Base-by-base conservation (phyloP, 2,888 invertebrate species). In the Stegophylla sp. region DNA sequence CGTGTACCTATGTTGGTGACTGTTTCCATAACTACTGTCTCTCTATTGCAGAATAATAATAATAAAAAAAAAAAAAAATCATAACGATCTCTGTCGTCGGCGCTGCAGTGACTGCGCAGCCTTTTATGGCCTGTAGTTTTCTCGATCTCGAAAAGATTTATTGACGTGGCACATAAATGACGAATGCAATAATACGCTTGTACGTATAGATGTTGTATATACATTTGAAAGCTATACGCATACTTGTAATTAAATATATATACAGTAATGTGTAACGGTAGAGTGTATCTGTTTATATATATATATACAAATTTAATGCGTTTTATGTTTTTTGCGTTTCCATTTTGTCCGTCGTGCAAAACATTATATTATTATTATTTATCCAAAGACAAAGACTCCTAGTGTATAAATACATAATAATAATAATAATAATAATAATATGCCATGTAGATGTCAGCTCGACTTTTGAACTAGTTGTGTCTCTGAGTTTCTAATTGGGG, bases 91-190 rank as follows among this genome's bases (percentile, higher is more conserved):
- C 41, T 41, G 59, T 20, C 45, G 71, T 69, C 67, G n/a, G 26
- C 34, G 45, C 3, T 28, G 67, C 34, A 7, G 34, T 61, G 56
- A 53, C 76, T 41, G n/a, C 23, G 63, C n/a, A 15, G 41, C 79
- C 79, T 34, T 79, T 79, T 79, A 79, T 71, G 79, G 79, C 48
- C n/a, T n/a, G n/a, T n/a, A 23, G 67, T 79, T 71, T 41, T 71
- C 71, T 79, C 34, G 69, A 41, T 61, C 59, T 23, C 48, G 20
- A n/a, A 15, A 23, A 69, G 79, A 79, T 79, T 61, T 69, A 79
- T 79, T 34, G 61, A 48, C n/a, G 3, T 26, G 15, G 34, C 34
- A 34, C 34, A 34, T n/a, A n/a, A n/a, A n/a, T 20, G 26, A 73
- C 45, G 26, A n/a, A 13, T 43, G 43, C 26, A 9, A 23, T n/a